Percentiles rank a stretch among this genome's conserved stretches.
Conservation (phyloP, 2,113 vertebrate genomes). For the Lepus timidus region DNA sequence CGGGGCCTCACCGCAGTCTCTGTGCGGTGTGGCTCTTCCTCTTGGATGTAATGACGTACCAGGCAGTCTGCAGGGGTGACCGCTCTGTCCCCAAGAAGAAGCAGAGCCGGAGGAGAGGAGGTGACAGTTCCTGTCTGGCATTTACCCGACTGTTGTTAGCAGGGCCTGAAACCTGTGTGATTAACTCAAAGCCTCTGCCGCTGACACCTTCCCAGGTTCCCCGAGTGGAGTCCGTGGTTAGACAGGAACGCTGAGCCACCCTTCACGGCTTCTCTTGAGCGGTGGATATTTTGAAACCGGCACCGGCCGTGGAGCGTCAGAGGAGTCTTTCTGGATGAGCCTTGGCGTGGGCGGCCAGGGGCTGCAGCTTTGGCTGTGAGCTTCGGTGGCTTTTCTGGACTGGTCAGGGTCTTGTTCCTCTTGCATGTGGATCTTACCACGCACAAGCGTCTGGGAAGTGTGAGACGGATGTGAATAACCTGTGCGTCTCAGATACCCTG, state of each 20-base stretch:
- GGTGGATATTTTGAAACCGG: neutral
- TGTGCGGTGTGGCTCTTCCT: neutral
- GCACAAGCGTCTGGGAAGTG: neutral
- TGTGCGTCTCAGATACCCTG: neutral
- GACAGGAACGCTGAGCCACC: neutral
- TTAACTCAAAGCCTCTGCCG: neutral
- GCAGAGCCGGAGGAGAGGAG: slow-evolving; percentile 30
- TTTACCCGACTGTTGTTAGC: neutral
- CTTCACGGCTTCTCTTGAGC: neutral
- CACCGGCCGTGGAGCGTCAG: too few species aligned
- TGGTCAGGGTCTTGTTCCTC: neutral
- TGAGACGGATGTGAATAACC: neutral
- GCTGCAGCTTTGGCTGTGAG: neutral
- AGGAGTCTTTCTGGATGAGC: neutral
- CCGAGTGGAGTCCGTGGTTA: too few species aligned
- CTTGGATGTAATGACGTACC: neutral
- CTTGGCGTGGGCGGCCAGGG: neutral
- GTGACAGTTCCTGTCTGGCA: neutral
- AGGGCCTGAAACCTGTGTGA: neutral
- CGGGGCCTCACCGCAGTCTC: too few species aligned
- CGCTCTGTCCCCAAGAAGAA: neutral
- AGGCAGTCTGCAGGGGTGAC: neutral
- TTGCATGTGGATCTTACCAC: neutral
- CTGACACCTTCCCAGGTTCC: neutral
- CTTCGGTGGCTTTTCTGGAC: neutral